Evolutionary conservation across 1,140 invertebrate genomes (phyloP), one percentile per base, ranked within the genome.

Genomic region (Caenorhabditis elegans): DNA sequence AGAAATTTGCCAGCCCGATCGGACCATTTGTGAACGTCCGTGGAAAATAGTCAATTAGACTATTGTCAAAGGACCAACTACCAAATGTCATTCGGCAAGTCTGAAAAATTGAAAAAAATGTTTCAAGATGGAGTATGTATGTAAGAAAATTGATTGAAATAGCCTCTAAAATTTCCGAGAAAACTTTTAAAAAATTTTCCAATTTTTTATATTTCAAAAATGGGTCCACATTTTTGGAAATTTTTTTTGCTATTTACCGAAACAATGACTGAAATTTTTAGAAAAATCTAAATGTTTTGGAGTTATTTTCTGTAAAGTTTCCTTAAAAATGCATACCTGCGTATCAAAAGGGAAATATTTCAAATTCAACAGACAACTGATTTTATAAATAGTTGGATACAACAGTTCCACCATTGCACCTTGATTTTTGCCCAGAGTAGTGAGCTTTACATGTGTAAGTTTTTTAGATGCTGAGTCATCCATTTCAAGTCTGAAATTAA

Each of bases 1-100:
- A 79, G 46, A 83, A 88, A 55, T 88, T 79, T 24, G 82, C 55
- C 13, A 85, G 85, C 15, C 85, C 85, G 43, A 88, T 83, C 15
- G 79, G 60, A 19, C 60, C 82, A 47, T 84, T 55, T 19, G 10
- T 78, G 49, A 70, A 60, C 19, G 39, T 81, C n/a, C 83, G 49
- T 24, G 86, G 84, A 82, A 76, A 82, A 70, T 88, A 88, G 60
- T 88, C 87, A 22, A 88, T 88, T n/a, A 78, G 80, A 26, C 75
- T 87, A 43, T 88, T 89, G 82, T 91, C 90, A 84, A 91, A 91
- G 0, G 90, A 90, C 91, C 91, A 92, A 19, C 90, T 90, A 28
- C 91, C 91, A 78, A 91, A 91, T 65, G 90, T 90, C 46, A 90
- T 53, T 55, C 26, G 48, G 22, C 65, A 79, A 17, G 79, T 76